Evolutionary conservation across 2,888 invertebrate genomes (phyloP).

Genomic region (Apotomis turbidana): DNA sequence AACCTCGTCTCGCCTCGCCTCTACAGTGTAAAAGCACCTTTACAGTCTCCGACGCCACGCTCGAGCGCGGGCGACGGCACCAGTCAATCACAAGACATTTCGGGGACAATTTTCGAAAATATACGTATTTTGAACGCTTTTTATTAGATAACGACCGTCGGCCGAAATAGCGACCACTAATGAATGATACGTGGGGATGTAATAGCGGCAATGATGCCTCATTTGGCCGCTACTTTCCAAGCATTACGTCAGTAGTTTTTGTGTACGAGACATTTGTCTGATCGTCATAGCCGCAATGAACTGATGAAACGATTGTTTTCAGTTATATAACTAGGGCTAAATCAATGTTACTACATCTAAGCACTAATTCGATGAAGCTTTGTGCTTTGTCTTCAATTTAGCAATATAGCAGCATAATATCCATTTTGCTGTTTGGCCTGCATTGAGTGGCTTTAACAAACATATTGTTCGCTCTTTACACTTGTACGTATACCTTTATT

Average conservation of each 20-base stretch:
- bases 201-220: constrained; percentile 45
- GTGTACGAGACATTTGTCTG: constrained; percentile 13
- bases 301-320: constrained; percentile 8
- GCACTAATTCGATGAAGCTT: no score
- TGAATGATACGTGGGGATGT: constrained; percentile 48
- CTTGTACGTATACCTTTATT: no score
- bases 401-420: no score
- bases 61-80: constrained; percentile 40
- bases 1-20: no score
- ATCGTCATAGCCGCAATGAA: constrained; percentile 8
- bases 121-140: constrained; percentile 51
- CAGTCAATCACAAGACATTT: constrained; percentile 50
- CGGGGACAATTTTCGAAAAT: constrained; percentile 53
- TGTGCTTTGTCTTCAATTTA: no score
- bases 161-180: constrained; percentile 43
- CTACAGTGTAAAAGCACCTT: constrained; percentile 9
- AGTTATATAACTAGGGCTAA: neutral
- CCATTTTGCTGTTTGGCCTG: no score
- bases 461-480: no score
- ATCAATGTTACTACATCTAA: no score
- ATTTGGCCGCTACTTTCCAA: constrained; percentile 43
- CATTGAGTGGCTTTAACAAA: no score
- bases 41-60: constrained; percentile 42
- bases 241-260: constrained; percentile 31
- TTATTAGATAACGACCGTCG: constrained; percentile 51